These are phyloP conservation scores for Callosobruchus maculatus DNA, from an alignment of 2,888 invertebrate species.

Conservation along the genomic window DNA sequence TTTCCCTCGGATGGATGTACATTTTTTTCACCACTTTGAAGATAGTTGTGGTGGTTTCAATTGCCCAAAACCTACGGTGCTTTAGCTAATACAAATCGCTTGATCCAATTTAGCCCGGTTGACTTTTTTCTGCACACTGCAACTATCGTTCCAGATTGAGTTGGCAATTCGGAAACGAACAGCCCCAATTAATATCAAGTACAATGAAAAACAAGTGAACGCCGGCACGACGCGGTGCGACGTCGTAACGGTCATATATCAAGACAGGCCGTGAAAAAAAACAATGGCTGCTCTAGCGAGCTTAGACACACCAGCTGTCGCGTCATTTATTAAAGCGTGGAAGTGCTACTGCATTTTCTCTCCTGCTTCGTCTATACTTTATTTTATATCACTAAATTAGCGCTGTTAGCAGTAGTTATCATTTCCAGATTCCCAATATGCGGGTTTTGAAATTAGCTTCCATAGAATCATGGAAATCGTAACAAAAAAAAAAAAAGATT, in stretches of 20 bases:
- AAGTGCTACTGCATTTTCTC: not conserved
- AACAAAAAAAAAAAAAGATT: too few species aligned
- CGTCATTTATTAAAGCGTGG: not conserved
- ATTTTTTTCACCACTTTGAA: too few species aligned
- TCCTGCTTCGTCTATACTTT: not conserved
- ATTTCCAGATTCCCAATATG: too few species aligned
- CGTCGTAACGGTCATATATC: not conserved
- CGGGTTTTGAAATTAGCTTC: too few species aligned
- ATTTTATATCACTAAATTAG: too few species aligned
- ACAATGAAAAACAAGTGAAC: not conserved
- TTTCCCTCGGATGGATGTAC: too few species aligned
- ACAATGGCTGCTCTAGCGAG: not conserved
- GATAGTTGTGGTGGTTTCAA: too few species aligned
- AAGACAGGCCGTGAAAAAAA: not conserved
- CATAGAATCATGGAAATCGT: too few species aligned
- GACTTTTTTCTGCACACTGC: not conserved
- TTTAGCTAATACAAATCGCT: not conserved
- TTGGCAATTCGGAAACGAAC: not conserved
- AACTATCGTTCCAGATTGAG: not conserved
- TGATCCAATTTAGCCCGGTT: not conserved
- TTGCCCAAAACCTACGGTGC: too few species aligned
- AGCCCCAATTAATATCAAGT: not conserved
- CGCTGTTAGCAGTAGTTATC: too few species aligned
- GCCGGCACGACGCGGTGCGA: not conserved
- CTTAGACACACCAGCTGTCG: not conserved